Conservation (phyloP, 2,113 vertebrate genomes). For the Heptranchias perlo region DNA sequence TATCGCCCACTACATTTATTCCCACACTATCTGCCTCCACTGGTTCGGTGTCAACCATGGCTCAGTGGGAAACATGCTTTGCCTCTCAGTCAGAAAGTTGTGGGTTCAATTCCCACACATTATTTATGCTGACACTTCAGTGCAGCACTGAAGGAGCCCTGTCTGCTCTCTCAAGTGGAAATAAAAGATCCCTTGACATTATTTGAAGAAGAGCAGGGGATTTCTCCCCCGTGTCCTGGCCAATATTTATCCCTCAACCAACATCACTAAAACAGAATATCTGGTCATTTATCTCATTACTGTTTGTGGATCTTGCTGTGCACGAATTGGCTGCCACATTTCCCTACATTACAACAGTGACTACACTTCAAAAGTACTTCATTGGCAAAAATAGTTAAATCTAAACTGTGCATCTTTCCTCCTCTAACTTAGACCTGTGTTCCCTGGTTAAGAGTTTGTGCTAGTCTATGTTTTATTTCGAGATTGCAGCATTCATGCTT, state of each 20-base stretch:
- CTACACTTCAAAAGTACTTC: not conserved
- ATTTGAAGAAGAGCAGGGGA: no score
- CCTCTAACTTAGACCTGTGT: not conserved
- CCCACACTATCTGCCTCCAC: no score
- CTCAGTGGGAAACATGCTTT: no score
- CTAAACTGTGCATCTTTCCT: not conserved
- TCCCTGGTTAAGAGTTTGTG: not conserved
- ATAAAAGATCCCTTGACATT: no score
- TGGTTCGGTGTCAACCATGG: no score
- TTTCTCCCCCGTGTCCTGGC: no score
- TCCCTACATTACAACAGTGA: not conserved
- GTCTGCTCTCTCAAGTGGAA: no score
- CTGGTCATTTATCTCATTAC: not conserved
- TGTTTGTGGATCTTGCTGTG: not conserved
- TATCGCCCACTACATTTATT: no score
- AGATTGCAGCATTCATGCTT: not conserved
- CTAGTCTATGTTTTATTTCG: not conserved
- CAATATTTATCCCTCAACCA: not conserved
- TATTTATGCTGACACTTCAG: no score
- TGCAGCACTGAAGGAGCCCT: no score
- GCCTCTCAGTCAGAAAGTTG: no score
- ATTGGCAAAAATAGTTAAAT: not conserved
- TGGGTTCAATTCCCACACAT: no score
- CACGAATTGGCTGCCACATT: not conserved
- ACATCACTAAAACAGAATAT: not conserved